Percentiles rank a stretch among this genome's conserved stretches.
Conservation (phyloP, 2,797 vertebrate species). For the Anabacerthia variegaticeps region DNA sequence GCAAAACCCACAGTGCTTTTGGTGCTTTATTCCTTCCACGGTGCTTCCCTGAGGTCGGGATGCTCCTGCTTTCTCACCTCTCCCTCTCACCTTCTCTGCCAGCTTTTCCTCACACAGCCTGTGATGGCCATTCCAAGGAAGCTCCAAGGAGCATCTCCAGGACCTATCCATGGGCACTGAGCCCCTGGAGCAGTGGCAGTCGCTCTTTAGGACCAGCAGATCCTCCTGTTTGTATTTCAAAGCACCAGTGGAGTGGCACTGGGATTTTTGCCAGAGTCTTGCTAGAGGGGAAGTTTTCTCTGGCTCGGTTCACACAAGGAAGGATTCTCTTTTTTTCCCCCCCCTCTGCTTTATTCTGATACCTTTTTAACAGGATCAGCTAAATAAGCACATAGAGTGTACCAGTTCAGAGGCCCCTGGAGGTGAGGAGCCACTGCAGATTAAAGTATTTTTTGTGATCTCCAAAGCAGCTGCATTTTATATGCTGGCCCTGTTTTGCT, state of each 20-base stretch:
- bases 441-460: constrained; percentile 21
- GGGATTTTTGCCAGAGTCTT: constrained; percentile 49
- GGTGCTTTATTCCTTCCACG: neutral
- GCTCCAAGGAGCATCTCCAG: neutral
- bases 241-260: neutral
- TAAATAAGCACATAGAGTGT: constrained; percentile 62
- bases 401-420: constrained; percentile 36
- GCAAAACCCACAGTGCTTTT: rapidly evolving
- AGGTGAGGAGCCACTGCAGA: constrained; percentile 57
- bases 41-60: rapidly evolving
- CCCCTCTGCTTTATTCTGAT: constrained; percentile 27
- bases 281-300: constrained; percentile 54
- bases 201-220: neutral
- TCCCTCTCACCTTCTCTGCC: neutral
- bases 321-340: neutral
- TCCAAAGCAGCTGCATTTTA: constrained; percentile 49
- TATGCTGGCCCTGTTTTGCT: constrained; percentile 30
- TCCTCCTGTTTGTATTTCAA: neutral
- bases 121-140: neutral
- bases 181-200: neutral
- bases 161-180: neutral
- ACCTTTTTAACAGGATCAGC: constrained; percentile 73
- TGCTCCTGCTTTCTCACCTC: neutral
- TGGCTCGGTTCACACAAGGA: constrained; percentile 16
- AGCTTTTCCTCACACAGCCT: neutral